Base-by-base conservation (phyloP, 2,888 invertebrate genomes). In the Bombyx huttoni region DNA sequence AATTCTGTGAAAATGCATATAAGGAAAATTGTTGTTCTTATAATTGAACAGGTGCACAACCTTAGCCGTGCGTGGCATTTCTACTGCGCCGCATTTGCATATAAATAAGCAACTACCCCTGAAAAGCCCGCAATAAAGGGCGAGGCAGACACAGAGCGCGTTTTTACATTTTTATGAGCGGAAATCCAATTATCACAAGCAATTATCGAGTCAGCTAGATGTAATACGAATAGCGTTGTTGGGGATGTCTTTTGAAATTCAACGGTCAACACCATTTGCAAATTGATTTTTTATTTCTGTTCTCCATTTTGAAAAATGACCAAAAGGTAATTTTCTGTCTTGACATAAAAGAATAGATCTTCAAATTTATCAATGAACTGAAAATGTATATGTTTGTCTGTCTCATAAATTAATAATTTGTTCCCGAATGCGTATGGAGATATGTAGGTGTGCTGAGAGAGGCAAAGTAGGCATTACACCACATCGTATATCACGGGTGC, bases 31-130 rank as follows among this genome's bases (percentile, higher is more conserved):
- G 78, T 79, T 83, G 81, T 81, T 81, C 81, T 80, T 80, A 79
- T 84, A 84, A 85, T 84, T 83, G 82, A 73, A 79, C 82, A 85
- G 82, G 78, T 84, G 82, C 76, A 78, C 60, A 70, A 73, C 76
- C 78, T 81, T 75, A 81, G 77, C 72, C 79, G 78, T 81, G 84
- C 83, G 75, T 78, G 78, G 81, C 75, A 78, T 81, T 82, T 77
- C 75, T 75, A 70, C 75, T 63, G 67, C 63, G 63, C 63, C 60
- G 65, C 70, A 88, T 87, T 88, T 81, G 78, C 87, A 88, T 86
- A 83, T 87, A 87, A 85, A 88, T 88, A 85, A 84, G 78, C 75
- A 61, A 62, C 70, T 66, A 68, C 75, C 80, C 70, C 70, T 73
- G 71, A 73, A 79, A 40, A 75, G 62, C 60, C 67, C 59, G 58